Evolutionary conservation across 2,797 vertebrate species (phyloP).

Genomic region (Acomys russatus): DNA sequence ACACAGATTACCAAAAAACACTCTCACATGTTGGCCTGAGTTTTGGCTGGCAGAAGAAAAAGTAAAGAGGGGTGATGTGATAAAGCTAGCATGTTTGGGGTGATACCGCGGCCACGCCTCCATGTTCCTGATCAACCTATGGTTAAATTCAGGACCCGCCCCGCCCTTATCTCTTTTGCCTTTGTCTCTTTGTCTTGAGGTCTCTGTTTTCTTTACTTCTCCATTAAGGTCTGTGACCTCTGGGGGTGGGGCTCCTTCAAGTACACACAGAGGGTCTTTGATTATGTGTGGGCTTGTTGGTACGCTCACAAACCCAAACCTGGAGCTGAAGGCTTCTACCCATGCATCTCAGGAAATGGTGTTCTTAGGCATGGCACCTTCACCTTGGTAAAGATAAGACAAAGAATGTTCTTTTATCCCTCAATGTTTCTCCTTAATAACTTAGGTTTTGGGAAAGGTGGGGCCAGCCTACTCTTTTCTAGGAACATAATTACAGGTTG

Average conservation of each 20-base stretch:
- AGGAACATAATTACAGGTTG: background rate
- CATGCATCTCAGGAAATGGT: background rate
- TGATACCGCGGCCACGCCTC: background rate
- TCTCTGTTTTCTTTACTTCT: slow-evolving; percentile 1
- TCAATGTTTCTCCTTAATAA: slow-evolving; percentile 27
- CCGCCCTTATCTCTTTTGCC: background rate
- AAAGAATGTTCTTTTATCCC: background rate
- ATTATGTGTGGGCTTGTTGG: background rate
- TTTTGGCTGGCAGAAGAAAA: slow-evolving; percentile 50
- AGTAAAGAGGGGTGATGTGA: background rate
- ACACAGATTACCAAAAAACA: slow-evolving; percentile 37
- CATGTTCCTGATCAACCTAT: background rate
- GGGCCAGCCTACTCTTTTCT: background rate
- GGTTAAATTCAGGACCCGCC: slow-evolving; percentile 19
- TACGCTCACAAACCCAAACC: background rate
- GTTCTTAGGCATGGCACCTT: background rate
- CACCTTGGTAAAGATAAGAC: background rate
- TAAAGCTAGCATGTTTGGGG: background rate
- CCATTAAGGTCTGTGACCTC: slow-evolving; percentile 1
- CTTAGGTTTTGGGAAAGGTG: background rate
- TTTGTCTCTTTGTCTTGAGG: background rate
- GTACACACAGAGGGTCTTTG: background rate
- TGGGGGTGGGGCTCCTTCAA: slow-evolving; percentile 44
- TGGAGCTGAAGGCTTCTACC: background rate
- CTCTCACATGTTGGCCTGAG: background rate